phyloP scores from a whole-genome alignment of 2,113 vertebrate species.

The Passer domesticus region DNA sequence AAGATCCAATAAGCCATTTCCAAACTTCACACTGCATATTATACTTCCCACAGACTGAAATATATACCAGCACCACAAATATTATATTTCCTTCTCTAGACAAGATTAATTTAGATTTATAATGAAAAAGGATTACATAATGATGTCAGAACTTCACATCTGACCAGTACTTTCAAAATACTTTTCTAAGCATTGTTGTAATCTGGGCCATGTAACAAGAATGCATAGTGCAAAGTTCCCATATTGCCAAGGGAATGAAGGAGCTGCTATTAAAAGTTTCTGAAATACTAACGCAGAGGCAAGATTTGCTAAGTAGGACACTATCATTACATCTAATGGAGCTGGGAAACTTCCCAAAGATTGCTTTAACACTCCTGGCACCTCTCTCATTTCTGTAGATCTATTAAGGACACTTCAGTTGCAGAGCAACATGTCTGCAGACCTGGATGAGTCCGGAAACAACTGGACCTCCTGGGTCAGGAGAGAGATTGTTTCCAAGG shows the following conservation, averaged over 20 bases:
- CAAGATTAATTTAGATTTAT: neutral
- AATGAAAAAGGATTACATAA: neutral
- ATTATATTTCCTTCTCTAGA: neutral
- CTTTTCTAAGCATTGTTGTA: neutral
- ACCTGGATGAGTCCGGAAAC: neutral
- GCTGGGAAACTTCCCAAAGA: constrained; percentile 41
- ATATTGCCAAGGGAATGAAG: constrained; percentile 14
- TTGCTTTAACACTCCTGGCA: neutral
- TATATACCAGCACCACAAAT: neutral
- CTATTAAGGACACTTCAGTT: neutral
- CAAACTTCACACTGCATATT: constrained; percentile 12
- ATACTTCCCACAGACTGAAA: neutral
- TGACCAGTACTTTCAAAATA: neutral
- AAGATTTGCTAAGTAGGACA: constrained; percentile 47
- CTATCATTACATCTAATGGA: constrained; percentile 14
- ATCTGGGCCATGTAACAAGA: constrained; percentile 17
- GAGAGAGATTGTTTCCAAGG: neutral
- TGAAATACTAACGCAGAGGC: constrained; percentile 8
- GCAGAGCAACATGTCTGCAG: neutral
- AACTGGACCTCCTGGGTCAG: neutral
- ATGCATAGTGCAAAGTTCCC: neutral
- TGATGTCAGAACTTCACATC: neutral
- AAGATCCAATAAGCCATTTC: neutral
- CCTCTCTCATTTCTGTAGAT: neutral
- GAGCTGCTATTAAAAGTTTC: constrained; percentile 42